Conservation (phyloP, 2,797 vertebrate genomes). For the Sebastes trivittatus region DNA sequence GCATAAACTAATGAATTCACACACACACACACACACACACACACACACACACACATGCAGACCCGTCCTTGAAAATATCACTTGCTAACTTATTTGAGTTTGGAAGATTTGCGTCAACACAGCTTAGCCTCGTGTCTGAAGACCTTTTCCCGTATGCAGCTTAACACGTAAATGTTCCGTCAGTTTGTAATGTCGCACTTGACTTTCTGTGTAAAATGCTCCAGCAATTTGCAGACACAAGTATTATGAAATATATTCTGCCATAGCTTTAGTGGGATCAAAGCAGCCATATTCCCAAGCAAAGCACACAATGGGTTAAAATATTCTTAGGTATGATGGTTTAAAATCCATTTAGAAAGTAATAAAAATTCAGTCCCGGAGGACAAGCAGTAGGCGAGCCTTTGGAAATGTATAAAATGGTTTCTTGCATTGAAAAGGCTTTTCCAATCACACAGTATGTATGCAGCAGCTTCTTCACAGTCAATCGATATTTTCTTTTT, state of each 20-base stretch:
- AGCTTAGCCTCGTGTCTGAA: slow-evolving; percentile 25
- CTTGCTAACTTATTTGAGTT: slow-evolving; percentile 13
- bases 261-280: not conserved
- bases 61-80: slow-evolving; percentile 31
- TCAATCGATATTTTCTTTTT: not conserved
- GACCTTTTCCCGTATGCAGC: slow-evolving; percentile 9
- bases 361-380: not conserved
- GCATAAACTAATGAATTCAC: slow-evolving; percentile 32
- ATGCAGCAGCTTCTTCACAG: not conserved
- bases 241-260: not conserved
- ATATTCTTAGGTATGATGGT: not conserved
- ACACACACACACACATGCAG: not conserved
- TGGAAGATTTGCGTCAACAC: slow-evolving; percentile 31
- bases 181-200: not conserved
- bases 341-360: not conserved
- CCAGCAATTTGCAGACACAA: not conserved
- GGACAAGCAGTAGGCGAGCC: not conserved
- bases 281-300: not conserved
- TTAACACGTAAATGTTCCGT: not conserved
- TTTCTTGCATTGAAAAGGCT: not conserved
- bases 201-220: not conserved
- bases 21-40: not conserved
- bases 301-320: not conserved
- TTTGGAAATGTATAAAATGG: not conserved
- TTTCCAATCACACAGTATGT: not conserved